Conservation (phyloP, 2,113 vertebrate species). For the Pungitius pungitius region DNA sequence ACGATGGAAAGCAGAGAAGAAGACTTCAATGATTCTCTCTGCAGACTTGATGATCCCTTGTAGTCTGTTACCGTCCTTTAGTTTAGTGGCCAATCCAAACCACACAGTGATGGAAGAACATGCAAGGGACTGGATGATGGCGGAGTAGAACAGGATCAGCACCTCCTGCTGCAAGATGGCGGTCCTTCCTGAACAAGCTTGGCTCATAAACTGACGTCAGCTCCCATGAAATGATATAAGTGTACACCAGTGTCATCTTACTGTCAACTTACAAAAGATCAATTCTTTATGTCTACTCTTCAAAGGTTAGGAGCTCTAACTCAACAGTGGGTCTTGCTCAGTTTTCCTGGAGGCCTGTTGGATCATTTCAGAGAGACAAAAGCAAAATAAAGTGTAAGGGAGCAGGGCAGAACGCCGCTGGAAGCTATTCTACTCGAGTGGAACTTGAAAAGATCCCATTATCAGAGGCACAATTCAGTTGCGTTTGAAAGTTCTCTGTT, state of each 20-base stretch:
- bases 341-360: conserved; percentile 44
- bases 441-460: conserved; percentile 73
- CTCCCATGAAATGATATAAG: not conserved
- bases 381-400: conserved; percentile 44
- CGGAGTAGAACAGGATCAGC: too few relatives aligned
- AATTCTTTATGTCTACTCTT: conserved; percentile 23
- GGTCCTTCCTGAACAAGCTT: too few relatives aligned
- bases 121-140: too few relatives aligned
- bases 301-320: conserved; percentile 7
- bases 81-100: too few relatives aligned
- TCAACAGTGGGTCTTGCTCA: conserved; percentile 17
- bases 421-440: conserved; percentile 70
- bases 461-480: conserved; percentile 63
- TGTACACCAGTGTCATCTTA: conserved; percentile 5
- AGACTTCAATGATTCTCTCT: too few relatives aligned
- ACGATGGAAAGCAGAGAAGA: too few relatives aligned
- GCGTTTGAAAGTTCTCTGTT: conserved; percentile 60
- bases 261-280: conserved; percentile 19
- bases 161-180: not conserved
- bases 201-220: not conserved
- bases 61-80: too few relatives aligned
- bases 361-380: conserved; percentile 59
- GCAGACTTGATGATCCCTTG: too few relatives aligned
- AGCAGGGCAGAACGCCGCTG: conserved; percentile 46
- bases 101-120: too few relatives aligned